Evolutionary conservation across 2,888 invertebrate species (phyloP).

Genomic region (Melikaiella ostensackeni): DNA sequence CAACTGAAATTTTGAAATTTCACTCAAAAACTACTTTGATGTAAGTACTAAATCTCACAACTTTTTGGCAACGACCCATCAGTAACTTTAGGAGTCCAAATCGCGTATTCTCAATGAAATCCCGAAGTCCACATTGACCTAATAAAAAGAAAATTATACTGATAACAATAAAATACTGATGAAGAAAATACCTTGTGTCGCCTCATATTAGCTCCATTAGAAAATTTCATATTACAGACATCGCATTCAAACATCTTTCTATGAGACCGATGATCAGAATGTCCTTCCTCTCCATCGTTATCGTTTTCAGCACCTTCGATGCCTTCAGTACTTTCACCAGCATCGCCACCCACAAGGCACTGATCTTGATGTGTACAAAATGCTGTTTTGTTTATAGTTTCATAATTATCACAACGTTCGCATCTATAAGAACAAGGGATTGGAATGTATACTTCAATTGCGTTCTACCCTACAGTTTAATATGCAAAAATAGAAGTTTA

Average conservation of each 20-base stretch:
- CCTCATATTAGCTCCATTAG: conserved; percentile 97
- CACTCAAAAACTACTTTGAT: too few relatives aligned
- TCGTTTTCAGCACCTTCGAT: conserved; percentile 78
- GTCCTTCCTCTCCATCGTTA: conserved; percentile 74
- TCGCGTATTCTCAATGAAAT: too few relatives aligned
- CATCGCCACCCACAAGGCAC: conserved; percentile 78
- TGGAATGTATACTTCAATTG: background rate
- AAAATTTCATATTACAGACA: conserved; percentile 97
- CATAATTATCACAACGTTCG: conserved; percentile 90
- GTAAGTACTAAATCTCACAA: too few relatives aligned
- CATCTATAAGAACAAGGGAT: conserved; percentile 78
- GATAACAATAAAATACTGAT: background rate
- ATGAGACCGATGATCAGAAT: conserved; percentile 80
- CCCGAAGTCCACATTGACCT: too few relatives aligned
- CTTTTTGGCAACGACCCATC: too few relatives aligned
- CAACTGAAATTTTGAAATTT: too few relatives aligned
- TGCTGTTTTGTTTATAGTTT: conserved; percentile 86
- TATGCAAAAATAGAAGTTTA: conserved; percentile 41
- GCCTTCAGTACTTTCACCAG: conserved; percentile 72
- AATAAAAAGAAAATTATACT: too few relatives aligned
- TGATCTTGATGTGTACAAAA: conserved; percentile 88
- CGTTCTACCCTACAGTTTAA: background rate
- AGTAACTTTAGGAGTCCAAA: too few relatives aligned
- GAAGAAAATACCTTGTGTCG: conserved; percentile 85
- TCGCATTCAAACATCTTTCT: conserved; percentile 96